Base-by-base conservation (phyloP, 2,888 invertebrate genomes). In the Punctoribates punctum region DNA sequence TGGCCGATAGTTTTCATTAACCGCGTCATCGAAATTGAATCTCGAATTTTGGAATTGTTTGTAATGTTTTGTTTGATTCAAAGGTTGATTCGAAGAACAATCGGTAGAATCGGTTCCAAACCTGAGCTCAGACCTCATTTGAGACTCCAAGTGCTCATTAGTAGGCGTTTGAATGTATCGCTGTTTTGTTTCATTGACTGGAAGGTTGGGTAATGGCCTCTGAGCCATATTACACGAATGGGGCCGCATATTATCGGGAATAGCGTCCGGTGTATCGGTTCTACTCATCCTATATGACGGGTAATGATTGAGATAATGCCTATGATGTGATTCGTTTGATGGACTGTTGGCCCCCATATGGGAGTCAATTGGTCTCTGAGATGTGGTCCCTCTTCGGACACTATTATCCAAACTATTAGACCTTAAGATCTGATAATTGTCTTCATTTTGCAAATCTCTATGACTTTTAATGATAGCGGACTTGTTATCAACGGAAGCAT, bases 371-470 rank as follows among this genome's bases (percentile, higher is more conserved):
- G 46, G 17, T 38, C 23, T 15, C 11, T 54, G 29, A 54, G 46
- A 57, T 73, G 29, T 13, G 20, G 54, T 73, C 38, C 60, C 54
- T 73, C 46, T 75, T 42, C 73, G 13, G 13, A 57, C n/a, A 38
- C 25, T 73, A 34, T 60, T 75, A 17, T 75, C 75, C 20, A 75
- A 42, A 60, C 75, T 75, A 75, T 75, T 65, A 72, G 60, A 34
- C 57, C 75, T 29, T 15, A 73, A 38, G 42, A 75, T 38, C 9
- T 27, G 38, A 25, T 1, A 46, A 15, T 25, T 48, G 46, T 20
- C 29, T 20, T 72, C 42, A 20, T 48, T 72, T 23, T 72, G 72
- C 17, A 46, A 48, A 27, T 48, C 42, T 15, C 8, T 42, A 15
- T 46, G 72, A 46, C 17, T 72, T 27, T 72, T 72, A 48, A 48